A percentile compares a stretch with the other conserved stretches of the same genome.
These are phyloP conservation scores for Portevinia maculata DNA, from an alignment of 2,888 invertebrate species.

Conservation along the genomic window DNA sequence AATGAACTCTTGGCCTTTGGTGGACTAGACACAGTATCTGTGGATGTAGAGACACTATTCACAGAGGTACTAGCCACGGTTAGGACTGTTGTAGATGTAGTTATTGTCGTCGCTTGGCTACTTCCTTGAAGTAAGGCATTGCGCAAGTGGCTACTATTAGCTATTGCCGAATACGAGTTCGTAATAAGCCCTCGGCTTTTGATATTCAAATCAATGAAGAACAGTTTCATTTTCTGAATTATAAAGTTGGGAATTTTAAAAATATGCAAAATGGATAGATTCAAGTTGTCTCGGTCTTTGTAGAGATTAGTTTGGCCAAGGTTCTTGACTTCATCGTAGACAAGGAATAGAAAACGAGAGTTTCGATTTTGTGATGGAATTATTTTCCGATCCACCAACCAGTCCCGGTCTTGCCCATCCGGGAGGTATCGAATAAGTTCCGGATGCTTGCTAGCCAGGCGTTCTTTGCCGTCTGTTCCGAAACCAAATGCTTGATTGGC, in stretches of 20 bases:
- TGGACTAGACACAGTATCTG: conserved; percentile 55
- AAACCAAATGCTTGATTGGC: conserved; percentile 82
- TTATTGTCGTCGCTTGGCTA: conserved; percentile 55
- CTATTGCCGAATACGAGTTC: conserved; percentile 79
- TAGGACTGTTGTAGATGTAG: conserved; percentile 3
- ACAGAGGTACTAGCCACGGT: conserved; percentile 50
- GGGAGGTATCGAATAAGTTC: conserved; percentile 87
- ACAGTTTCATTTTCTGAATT: conserved; percentile 85
- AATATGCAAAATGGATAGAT: conserved; percentile 80
- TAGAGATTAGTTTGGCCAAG: conserved; percentile 85
- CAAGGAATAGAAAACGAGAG: conserved; percentile 85
- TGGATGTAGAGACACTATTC: conserved; percentile 63
- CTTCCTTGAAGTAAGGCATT: conserved; percentile 80
- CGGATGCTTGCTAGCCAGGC: conserved; percentile 86
- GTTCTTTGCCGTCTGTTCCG: conserved; percentile 83
- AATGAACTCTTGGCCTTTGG: conserved; percentile 79
- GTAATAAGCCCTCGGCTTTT: conserved; percentile 82
- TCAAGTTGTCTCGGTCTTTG: conserved; percentile 81
- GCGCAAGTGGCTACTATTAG: conserved; percentile 79
- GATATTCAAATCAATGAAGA: conserved; percentile 82
- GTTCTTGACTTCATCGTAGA: conserved; percentile 86
- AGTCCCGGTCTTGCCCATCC: conserved; percentile 87
- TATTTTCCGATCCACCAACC: conserved; percentile 85
- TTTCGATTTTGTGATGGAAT: conserved; percentile 86
- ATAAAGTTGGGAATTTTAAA: conserved; percentile 86